Evolutionary conservation across 2,888 invertebrate genomes (phyloP).

Genomic region (Ctena decussata): DNA sequence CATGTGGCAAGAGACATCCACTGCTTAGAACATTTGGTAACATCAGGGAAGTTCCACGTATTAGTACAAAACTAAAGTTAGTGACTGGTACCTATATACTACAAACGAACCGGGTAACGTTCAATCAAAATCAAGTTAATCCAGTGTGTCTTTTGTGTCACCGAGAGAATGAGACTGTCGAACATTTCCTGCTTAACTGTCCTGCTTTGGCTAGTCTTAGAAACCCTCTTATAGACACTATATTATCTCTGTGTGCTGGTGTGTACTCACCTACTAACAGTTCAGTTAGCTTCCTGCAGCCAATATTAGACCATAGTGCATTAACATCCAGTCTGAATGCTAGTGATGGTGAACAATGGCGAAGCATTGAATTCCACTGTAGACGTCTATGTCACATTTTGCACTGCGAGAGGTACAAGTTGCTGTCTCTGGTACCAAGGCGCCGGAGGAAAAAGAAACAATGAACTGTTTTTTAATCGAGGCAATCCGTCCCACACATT

Average conservation of each 20-base stretch:
- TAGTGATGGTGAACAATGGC: background rate
- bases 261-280: background rate
- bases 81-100: slow-evolving; percentile 9
- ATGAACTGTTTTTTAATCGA: background rate
- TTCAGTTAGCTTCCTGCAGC: background rate
- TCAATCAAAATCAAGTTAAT: background rate
- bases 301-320: background rate
- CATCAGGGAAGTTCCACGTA: background rate
- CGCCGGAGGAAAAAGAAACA: background rate
- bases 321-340: background rate
- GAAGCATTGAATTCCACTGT: background rate
- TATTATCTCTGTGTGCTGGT: background rate
- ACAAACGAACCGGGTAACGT: slow-evolving; percentile 7
- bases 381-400: background rate
- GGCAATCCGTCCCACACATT: background rate
- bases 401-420: background rate
- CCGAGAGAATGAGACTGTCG: background rate
- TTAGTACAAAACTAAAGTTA: background rate
- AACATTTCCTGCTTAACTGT: slow-evolving; percentile 11
- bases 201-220: slow-evolving; percentile 4
- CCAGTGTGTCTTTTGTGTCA: background rate
- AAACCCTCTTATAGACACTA: background rate
- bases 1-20: background rate
- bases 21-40: background rate
- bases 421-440: background rate